Percentiles rank a stretch among this genome's conserved stretches.
Evolutionary conservation across 1,140 invertebrate species (phyloP).

Genomic region (Ostrea denselamellosa): DNA sequence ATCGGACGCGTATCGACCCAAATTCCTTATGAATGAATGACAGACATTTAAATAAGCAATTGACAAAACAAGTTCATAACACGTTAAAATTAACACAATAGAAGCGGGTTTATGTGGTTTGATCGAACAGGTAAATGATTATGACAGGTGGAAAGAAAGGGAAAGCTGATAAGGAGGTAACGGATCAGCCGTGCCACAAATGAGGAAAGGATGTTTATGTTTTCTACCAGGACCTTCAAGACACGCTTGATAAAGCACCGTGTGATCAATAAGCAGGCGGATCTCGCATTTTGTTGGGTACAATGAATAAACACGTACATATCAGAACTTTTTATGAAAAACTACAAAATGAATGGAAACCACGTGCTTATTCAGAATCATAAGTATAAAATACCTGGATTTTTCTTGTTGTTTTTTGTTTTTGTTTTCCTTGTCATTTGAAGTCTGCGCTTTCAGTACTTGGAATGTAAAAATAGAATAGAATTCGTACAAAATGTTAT

Average conservation of each 20-base stretch:
- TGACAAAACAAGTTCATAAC: constrained; percentile 27
- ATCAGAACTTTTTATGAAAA: too few relatives aligned
- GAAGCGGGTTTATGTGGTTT: background rate
- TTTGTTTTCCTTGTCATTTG: too few relatives aligned
- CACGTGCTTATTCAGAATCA: too few relatives aligned
- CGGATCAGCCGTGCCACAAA: background rate
- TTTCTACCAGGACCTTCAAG: background rate
- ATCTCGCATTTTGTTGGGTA: background rate
- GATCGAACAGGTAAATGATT: constrained; percentile 32
- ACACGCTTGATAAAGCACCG: background rate
- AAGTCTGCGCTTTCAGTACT: too few relatives aligned
- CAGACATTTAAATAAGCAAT: constrained; percentile 25
- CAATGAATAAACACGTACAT: background rate
- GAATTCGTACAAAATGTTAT: too few relatives aligned
- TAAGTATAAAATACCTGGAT: too few relatives aligned
- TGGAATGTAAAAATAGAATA: too few relatives aligned
- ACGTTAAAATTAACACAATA: constrained; percentile 24
- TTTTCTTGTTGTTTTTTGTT: too few relatives aligned
- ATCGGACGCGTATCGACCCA: constrained; percentile 15
- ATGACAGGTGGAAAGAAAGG: background rate
- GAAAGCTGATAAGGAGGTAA: background rate
- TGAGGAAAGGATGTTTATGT: background rate
- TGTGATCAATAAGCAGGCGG: background rate
- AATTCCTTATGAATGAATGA: constrained; percentile 33
- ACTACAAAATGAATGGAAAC: too few relatives aligned